Evolutionary conservation across 2,113 vertebrate genomes (phyloP).

Genomic region (Heloderma charlesbogerti): DNA sequence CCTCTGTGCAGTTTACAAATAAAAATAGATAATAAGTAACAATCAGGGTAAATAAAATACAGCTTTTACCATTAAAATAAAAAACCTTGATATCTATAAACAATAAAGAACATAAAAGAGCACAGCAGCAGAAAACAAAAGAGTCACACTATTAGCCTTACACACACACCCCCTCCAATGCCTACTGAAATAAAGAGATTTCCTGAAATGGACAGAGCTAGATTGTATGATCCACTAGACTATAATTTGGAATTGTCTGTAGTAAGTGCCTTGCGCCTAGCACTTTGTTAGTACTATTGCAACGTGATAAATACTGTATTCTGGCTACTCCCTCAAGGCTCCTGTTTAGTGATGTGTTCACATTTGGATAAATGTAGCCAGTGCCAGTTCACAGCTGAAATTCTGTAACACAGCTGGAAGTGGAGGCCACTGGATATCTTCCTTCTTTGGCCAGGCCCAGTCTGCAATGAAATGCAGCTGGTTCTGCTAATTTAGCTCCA

Average conservation of each 20-base stretch:
- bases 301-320: not conserved
- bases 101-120: not conserved
- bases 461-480: constrained; percentile 6
- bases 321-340: not conserved
- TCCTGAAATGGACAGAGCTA: not conserved
- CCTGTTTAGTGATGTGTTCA: not conserved
- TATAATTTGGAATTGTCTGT: not conserved
- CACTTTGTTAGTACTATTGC: not conserved
- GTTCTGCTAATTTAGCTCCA: constrained; percentile 3
- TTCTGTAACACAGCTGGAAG: not conserved
- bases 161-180: too few species aligned
- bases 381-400: constrained; percentile 3
- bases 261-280: not conserved
- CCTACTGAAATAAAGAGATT: too few species aligned
- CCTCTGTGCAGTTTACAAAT: not conserved
- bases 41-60: not conserved
- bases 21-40: not conserved
- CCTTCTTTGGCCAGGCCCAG: not conserved
- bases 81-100: not conserved
- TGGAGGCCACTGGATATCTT: not conserved
- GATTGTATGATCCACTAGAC: not conserved
- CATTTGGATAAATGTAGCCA: not conserved
- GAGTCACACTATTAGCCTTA: not conserved
- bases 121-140: too few species aligned
- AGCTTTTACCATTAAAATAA: not conserved